A percentile compares a stretch with the other conserved stretches of the same genome.
Conservation (phyloP, 2,797 vertebrate genomes). For the Gallinago solitaria region DNA sequence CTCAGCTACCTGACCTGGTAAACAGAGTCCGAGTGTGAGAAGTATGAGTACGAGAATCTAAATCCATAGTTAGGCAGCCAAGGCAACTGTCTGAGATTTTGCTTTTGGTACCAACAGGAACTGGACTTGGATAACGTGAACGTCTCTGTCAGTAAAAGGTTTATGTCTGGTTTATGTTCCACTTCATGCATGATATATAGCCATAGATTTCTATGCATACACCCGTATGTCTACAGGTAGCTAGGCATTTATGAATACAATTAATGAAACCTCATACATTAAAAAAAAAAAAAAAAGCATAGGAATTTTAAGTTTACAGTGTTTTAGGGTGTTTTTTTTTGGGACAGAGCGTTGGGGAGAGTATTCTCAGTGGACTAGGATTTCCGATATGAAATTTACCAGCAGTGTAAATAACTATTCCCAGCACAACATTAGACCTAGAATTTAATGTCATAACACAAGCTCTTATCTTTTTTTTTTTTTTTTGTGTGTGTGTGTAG, state of each 20-base stretch:
- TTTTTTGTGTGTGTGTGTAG: conserved; percentile 20
- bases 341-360: conserved; percentile 18
- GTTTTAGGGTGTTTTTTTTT: background rate
- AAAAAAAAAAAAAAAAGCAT: background rate
- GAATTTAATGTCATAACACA: conserved; percentile 81
- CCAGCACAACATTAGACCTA: conserved; percentile 79
- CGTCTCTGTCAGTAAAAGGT: background rate
- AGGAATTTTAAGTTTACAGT: conserved; percentile 60
- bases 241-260: background rate
- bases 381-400: conserved; percentile 80
- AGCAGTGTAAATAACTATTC: conserved; percentile 83
- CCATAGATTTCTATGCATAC: background rate
- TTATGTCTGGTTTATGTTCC: background rate
- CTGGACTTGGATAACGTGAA: background rate
- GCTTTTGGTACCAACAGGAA: background rate
- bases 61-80: background rate
- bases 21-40: background rate
- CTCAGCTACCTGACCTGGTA: background rate
- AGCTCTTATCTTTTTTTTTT: conserved; percentile 46
- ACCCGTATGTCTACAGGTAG: background rate
- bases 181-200: background rate
- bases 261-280: background rate
- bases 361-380: conserved; percentile 75
- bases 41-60: background rate
- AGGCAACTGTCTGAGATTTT: background rate